phyloP scores from a whole-genome alignment of 2,888 invertebrate species.

The Thera britannica region DNA sequence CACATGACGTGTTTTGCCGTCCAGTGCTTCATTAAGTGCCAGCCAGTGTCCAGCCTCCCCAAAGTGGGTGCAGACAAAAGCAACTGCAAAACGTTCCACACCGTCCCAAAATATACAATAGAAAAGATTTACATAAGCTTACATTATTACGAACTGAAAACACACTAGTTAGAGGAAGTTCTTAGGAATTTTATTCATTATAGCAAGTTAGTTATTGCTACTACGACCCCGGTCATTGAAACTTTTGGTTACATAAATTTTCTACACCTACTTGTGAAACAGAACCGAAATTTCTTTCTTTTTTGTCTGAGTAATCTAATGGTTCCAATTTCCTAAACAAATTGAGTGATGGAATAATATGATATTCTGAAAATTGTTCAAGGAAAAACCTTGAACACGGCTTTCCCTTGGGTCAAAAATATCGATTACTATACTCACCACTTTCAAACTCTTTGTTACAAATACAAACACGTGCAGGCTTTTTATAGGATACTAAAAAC shows the following conservation, averaged over 20 bases:
- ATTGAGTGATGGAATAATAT: slow-evolving; percentile 3
- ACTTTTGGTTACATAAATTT: slow-evolving; percentile 36
- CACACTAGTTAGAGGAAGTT: slow-evolving; percentile 49
- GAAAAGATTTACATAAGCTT: slow-evolving; percentile 42
- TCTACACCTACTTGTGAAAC: slow-evolving; percentile 30
- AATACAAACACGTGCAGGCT: no score
- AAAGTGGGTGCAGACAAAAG: no score
- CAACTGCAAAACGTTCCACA: slow-evolving; percentile 3
- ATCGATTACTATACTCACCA: no score
- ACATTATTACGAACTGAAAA: slow-evolving; percentile 48
- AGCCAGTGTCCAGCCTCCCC: no score
- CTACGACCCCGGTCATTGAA: slow-evolving; percentile 35
- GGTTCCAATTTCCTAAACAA: slow-evolving; percentile 3
- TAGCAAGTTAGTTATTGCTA: slow-evolving; percentile 44
- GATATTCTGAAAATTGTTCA: no score
- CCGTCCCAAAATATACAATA: slow-evolving; percentile 43
- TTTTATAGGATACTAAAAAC: not conserved
- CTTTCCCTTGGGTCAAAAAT: no score
- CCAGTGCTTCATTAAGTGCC: no score
- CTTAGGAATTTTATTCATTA: slow-evolving; percentile 53
- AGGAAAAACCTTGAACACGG: no score
- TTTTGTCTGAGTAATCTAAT: slow-evolving; percentile 15
- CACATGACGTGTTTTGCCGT: no score
- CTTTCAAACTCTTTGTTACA: no score
- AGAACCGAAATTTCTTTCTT: slow-evolving; percentile 26